Conservation (phyloP, 2,888 invertebrate species). For the Leucoma salicis region DNA sequence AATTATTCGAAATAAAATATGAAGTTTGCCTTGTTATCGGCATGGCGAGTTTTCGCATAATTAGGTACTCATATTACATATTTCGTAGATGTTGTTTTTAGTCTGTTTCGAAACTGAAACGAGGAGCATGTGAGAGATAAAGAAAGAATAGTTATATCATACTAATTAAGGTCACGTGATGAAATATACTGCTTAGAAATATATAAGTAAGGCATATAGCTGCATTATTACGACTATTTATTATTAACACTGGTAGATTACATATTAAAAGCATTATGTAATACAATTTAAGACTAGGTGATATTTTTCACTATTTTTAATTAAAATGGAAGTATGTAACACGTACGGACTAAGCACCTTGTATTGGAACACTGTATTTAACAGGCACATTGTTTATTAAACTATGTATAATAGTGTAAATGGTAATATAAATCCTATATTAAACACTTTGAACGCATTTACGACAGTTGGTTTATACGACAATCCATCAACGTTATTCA, state of each 20-base stretch:
- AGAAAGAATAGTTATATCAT: too few species aligned
- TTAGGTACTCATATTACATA: too few species aligned
- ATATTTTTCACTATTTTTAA: constrained; percentile 37
- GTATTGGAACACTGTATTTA: constrained; percentile 51
- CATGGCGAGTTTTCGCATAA: too few species aligned
- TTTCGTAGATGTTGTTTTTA: too few species aligned
- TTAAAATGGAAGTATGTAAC: constrained; percentile 51
- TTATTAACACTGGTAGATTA: constrained; percentile 25
- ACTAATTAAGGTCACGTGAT: too few species aligned
- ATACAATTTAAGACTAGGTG: constrained; percentile 58
- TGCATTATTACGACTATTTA: neutral
- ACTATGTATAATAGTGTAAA: constrained; percentile 33
- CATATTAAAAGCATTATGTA: constrained; percentile 32
- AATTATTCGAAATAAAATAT: too few species aligned
- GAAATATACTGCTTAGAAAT: too few species aligned
- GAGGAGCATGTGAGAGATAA: too few species aligned
- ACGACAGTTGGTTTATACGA: neutral
- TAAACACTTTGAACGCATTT: constrained; percentile 31
- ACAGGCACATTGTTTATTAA: constrained; percentile 61
- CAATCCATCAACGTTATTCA: too few species aligned
- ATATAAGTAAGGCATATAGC: neutral
- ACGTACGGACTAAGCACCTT: constrained; percentile 56
- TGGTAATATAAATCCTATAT: constrained; percentile 37
- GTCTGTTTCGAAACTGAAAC: too few species aligned
- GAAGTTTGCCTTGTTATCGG: too few species aligned